Evolutionary conservation across 1,140 invertebrate species (phyloP).

Genomic region (Drosophila lini): DNA sequence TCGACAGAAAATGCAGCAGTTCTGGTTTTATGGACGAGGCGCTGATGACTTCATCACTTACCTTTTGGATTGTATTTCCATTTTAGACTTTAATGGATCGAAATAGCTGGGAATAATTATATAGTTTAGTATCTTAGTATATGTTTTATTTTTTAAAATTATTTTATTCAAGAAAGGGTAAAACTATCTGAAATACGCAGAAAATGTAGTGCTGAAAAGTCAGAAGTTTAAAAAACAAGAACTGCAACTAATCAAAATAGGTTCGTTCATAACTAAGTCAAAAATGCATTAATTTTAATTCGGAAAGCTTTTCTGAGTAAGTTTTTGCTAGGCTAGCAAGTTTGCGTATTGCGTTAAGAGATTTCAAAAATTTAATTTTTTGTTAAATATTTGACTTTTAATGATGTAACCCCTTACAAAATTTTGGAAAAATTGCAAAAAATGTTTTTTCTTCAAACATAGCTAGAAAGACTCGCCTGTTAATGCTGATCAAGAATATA

Average conservation of each 20-base stretch:
- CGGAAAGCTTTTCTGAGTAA: no score
- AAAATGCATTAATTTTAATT: no score
- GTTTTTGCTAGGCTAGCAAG: no score
- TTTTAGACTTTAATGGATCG: no score
- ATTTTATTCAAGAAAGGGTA: no score
- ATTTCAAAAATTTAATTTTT: not conserved
- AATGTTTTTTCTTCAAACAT: not conserved
- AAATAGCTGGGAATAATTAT: not conserved
- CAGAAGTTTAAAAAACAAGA: no score
- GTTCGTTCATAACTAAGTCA: no score
- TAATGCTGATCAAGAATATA: not conserved
- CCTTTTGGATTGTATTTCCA: not conserved
- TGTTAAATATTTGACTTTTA: not conserved
- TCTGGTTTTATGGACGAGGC: not conserved
- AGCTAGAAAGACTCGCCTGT: not conserved
- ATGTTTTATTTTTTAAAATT: not conserved
- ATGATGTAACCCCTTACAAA: not conserved
- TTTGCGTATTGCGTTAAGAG: no score
- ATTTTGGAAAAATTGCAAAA: not conserved
- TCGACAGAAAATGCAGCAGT: conserved; percentile 19
- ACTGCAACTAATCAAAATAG: no score
- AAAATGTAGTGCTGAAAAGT: no score
- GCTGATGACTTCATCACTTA: not conserved
- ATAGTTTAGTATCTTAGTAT: not conserved
- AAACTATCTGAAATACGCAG: no score